Percentiles rank a stretch among this genome's conserved stretches.
These are phyloP conservation scores for Vulpes lagopus DNA, from an alignment of 2,113 vertebrate species.

Conservation along the genomic window DNA sequence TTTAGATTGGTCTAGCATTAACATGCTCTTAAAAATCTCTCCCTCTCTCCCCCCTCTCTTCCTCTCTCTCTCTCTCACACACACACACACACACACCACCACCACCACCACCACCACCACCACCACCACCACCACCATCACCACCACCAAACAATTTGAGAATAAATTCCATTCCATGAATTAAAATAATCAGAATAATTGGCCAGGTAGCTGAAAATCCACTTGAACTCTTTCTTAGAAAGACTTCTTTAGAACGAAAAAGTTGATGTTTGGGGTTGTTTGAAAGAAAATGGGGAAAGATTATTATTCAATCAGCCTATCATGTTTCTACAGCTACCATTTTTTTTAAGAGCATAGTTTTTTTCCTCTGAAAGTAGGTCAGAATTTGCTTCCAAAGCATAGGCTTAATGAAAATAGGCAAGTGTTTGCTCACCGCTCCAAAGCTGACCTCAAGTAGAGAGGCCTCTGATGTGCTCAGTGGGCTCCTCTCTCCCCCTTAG, in stretches of 20 bases:
- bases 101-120: not conserved
- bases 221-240: not conserved
- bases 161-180: not conserved
- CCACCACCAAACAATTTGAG: not conserved
- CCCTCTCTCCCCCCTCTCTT: no score
- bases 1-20: not conserved
- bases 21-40: not conserved
- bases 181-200: not conserved
- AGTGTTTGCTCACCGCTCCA: not conserved
- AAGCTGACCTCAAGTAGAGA: not conserved
- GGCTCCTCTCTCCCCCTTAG: no score
- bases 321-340: not conserved
- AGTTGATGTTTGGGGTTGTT: not conserved
- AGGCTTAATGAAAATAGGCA: not conserved
- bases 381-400: not conserved
- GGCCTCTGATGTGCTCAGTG: not conserved
- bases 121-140: not conserved
- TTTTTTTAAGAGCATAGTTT: not conserved
- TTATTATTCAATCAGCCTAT: not conserved
- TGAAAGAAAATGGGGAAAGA: constrained; percentile 26
- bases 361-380: not conserved
- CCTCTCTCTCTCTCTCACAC: not conserved
- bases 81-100: not conserved
- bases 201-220: constrained; percentile 36
- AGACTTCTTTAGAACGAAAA: not conserved